Conservation (phyloP, 2,113 vertebrate genomes). For the Onychostoma macrolepis region DNA sequence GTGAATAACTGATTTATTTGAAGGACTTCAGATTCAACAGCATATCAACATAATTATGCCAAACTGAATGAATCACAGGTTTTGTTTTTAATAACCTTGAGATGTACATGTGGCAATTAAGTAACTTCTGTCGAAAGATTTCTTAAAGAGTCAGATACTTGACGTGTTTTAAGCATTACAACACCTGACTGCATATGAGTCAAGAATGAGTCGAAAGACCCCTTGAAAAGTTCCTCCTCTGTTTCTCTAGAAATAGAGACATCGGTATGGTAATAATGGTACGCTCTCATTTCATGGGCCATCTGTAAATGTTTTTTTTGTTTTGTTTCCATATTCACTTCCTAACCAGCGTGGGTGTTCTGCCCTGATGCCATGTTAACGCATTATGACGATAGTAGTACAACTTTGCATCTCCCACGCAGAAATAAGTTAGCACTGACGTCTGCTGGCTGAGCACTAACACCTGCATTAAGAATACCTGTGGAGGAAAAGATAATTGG, state of each 20-base stretch:
- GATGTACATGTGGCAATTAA: not conserved
- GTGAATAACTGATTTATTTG: not conserved
- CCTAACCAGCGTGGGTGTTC: constrained; percentile 13
- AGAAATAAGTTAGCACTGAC: constrained; percentile 38
- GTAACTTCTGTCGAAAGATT: not conserved
- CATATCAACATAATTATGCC: not conserved
- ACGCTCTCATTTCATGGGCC: constrained; percentile 15
- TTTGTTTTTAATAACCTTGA: not conserved
- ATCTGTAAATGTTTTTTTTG: constrained; percentile 30
- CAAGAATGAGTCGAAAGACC: not conserved
- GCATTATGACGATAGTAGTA: constrained; percentile 24
- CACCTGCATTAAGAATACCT: constrained; percentile 55
- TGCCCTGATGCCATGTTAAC: constrained; percentile 23
- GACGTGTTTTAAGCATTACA: not conserved
- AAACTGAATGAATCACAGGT: constrained; percentile 7
- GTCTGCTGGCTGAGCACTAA: constrained; percentile 40
- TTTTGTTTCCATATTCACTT: constrained; percentile 29
- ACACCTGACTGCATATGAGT: constrained; percentile 3
- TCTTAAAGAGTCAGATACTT: not conserved
- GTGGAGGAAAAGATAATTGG: constrained; percentile 41
- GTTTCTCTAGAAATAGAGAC: constrained; percentile 10
- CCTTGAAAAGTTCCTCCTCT: not conserved
- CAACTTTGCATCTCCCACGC: constrained; percentile 45
- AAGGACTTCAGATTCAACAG: not conserved
- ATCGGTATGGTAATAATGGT: constrained; percentile 6